A percentile compares a stretch with the other conserved stretches of the same genome.
These are phyloP conservation scores for Calyptomena viridis DNA, from an alignment of 2,113 vertebrate species.

Conservation along the genomic window DNA sequence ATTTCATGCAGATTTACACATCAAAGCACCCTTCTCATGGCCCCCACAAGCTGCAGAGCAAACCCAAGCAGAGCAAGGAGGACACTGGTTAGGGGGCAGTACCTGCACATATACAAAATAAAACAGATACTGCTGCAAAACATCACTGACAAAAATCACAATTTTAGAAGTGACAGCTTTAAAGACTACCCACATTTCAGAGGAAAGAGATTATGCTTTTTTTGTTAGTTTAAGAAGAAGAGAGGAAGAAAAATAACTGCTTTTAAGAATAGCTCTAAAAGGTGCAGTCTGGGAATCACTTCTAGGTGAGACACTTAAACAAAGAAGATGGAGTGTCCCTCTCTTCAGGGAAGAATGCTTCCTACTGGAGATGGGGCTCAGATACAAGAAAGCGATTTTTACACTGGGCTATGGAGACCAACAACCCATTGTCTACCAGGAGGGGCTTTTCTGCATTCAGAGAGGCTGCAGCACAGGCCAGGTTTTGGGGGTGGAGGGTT, in stretches of 20 bases:
- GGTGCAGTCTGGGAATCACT: neutral
- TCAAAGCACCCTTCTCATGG: neutral
- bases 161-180: neutral
- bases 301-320: slow-evolving; percentile 8
- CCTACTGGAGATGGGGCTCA: neutral
- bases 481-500: neutral
- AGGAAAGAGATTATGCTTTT: neutral
- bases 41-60: neutral
- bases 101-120: neutral
- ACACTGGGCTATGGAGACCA: neutral
- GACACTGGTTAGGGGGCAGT: neutral
- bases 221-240: neutral
- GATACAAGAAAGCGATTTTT: neutral
- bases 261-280: neutral
- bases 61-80: neutral
- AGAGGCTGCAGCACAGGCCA: neutral
- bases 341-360: neutral
- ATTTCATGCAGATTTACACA: neutral
- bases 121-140: neutral
- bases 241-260: neutral
- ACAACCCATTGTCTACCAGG: neutral
- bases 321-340: slow-evolving; percentile 16
- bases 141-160: neutral
- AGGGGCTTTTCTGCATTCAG: neutral
- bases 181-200: neutral